These are phyloP conservation scores for Altica lythri DNA, from an alignment of 2,888 invertebrate species.

Conservation along the genomic window DNA sequence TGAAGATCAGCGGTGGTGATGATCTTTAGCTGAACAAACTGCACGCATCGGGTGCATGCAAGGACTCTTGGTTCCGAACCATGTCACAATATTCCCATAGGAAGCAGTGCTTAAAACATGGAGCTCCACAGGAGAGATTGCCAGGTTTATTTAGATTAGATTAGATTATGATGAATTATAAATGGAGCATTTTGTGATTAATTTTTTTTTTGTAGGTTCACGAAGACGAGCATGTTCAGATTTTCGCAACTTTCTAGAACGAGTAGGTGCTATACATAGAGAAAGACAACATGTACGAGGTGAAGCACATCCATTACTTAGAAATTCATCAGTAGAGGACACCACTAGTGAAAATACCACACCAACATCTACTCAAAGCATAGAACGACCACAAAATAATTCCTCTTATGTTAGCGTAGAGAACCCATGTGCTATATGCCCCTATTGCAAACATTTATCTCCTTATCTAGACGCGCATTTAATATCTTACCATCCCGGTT, in stretches of 20 bases:
- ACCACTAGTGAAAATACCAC: constrained; percentile 20
- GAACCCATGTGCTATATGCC: constrained; percentile 43
- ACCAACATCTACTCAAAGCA: constrained; percentile 13
- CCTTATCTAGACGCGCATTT: constrained; percentile 58
- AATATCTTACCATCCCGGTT: constrained; percentile 62
- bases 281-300: constrained; percentile 58
- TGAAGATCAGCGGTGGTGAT: no score
- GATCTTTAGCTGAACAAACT: no score
- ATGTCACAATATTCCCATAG: no score
- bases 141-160: no score
- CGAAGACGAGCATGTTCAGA: constrained; percentile 40
- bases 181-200: no score
- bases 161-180: no score
- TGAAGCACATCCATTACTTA: constrained; percentile 55
- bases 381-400: constrained; percentile 15
- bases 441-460: constrained; percentile 57
- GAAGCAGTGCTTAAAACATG: no score
- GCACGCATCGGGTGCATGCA: no score
- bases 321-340: constrained; percentile 30
- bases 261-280: constrained; percentile 42
- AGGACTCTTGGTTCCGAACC: no score
- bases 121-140: no score
- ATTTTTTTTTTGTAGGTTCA: no score
- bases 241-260: constrained; percentile 36
- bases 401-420: constrained; percentile 37